phyloP scores from a whole-genome alignment of 2,888 invertebrate genomes.

The Drosophila subquinaria region DNA sequence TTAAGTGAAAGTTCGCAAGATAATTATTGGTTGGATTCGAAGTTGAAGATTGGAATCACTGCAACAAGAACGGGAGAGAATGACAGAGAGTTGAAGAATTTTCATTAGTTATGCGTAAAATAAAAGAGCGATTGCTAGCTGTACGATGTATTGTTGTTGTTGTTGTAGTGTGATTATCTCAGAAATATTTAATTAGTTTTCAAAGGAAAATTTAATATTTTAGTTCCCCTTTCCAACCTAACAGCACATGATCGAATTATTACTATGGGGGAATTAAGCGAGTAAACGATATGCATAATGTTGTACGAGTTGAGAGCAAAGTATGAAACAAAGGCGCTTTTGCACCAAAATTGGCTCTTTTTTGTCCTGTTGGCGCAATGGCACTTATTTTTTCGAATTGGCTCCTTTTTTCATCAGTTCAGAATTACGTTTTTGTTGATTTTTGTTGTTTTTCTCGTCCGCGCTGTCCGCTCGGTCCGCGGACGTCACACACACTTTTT shows the following conservation, averaged over 20 bases:
- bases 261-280: conserved; percentile 56
- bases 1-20: conserved; percentile 72
- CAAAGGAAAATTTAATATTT: conserved; percentile 13
- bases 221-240: conserved; percentile 28
- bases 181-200: conserved; percentile 13
- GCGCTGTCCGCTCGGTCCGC: too few species aligned
- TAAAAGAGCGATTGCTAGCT: not conserved
- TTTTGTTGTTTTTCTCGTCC: too few species aligned
- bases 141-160: conserved; percentile 1
- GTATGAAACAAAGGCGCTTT: conserved; percentile 74
- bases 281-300: conserved; percentile 74
- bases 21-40: conserved; percentile 64
- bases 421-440: too few species aligned
- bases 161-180: not conserved
- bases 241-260: conserved; percentile 72
- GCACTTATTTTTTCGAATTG: too few species aligned
- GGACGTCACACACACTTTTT: too few species aligned
- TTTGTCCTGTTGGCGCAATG: too few species aligned
- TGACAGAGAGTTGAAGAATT: conserved; percentile 11
- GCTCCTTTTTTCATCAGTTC: too few species aligned
- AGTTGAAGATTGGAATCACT: conserved; percentile 76
- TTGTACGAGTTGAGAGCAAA: conserved; percentile 48
- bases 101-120: conserved; percentile 30
- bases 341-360: too few species aligned
- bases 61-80: conserved; percentile 50